Evolutionary conservation across 1,140 invertebrate species (phyloP).

Genomic region (Cardiocondyla obscurior): DNA sequence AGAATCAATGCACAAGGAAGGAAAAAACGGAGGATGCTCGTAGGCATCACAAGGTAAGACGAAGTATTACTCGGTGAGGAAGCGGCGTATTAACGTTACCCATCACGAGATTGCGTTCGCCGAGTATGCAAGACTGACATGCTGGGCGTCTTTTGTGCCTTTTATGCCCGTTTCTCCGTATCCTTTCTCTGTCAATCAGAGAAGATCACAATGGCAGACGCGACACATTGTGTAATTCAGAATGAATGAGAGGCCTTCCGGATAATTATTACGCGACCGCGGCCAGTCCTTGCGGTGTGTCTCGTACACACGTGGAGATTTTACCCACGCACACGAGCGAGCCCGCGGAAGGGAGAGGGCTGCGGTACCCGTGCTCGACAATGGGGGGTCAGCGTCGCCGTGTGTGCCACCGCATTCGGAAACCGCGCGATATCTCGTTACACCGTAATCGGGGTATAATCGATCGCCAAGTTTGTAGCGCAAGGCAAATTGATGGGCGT

Average conservation of each 20-base stretch:
- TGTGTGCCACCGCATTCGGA: conserved; percentile 38
- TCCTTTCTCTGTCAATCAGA: conserved; percentile 68
- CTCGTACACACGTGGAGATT: background rate
- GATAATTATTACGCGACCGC: conserved; percentile 67
- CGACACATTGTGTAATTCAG: conserved; percentile 70
- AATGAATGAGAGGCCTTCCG: conserved; percentile 52
- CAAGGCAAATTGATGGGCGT: conserved; percentile 75
- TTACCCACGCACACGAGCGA: conserved; percentile 6
- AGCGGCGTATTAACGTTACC: conserved; percentile 21
- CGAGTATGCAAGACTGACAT: conserved; percentile 23
- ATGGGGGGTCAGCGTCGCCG: conserved; percentile 49
- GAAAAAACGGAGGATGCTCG: background rate
- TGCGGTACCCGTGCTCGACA: conserved; percentile 35
- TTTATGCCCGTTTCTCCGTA: conserved; percentile 54
- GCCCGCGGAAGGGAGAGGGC: background rate
- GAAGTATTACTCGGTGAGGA: conserved; percentile 6
- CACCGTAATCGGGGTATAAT: conserved; percentile 77
- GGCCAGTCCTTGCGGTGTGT: conserved; percentile 26
- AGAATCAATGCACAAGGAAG: background rate
- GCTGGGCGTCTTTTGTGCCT: conserved; percentile 49
- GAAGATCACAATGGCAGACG: conserved; percentile 49
- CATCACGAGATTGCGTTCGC: conserved; percentile 9
- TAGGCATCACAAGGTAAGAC: background rate
- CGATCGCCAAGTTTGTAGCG: conserved; percentile 69
- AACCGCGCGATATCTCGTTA: conserved; percentile 74